A percentile compares a stretch with the other conserved stretches of the same genome.
Evolutionary conservation across 2,888 invertebrate species (phyloP).

Genomic region (Pherbina coryleti): DNA sequence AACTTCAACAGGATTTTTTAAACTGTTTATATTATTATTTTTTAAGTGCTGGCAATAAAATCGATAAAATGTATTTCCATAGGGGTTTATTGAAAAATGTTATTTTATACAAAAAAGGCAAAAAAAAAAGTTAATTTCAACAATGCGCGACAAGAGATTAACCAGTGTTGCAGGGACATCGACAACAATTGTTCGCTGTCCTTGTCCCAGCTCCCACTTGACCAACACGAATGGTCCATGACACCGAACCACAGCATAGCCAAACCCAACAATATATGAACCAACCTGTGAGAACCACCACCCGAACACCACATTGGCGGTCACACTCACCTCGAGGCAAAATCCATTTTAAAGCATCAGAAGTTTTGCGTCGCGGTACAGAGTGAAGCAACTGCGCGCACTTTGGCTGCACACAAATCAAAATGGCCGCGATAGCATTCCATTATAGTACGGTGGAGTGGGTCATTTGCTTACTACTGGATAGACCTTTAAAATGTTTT

Average conservation of each 20-base stretch:
- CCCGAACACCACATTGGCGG: no score
- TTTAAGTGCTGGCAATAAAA: background rate
- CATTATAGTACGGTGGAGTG: no score
- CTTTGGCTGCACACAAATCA: conserved; percentile 16
- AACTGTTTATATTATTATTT: no score
- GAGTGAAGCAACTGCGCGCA: background rate
- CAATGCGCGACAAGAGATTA: background rate
- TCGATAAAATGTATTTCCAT: conserved; percentile 1
- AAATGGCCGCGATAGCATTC: conserved; percentile 37
- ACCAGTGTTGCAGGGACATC: background rate
- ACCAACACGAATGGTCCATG: no score
- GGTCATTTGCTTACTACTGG: background rate
- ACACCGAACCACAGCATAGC: no score
- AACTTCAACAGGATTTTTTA: no score
- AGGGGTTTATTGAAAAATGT: background rate
- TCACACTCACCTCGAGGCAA: background rate
- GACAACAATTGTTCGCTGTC: conserved; percentile 2
- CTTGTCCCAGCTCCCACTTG: background rate
- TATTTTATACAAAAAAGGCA: no score
- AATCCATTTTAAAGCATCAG: conserved; percentile 8
- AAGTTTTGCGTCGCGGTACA: background rate
- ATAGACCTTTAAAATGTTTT: conserved; percentile 14
- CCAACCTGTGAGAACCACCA: no score
- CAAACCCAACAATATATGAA: no score
- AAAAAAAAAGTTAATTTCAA: no score